Base-by-base conservation (phyloP, 1,140 invertebrate species). In the Pinna nobilis region DNA sequence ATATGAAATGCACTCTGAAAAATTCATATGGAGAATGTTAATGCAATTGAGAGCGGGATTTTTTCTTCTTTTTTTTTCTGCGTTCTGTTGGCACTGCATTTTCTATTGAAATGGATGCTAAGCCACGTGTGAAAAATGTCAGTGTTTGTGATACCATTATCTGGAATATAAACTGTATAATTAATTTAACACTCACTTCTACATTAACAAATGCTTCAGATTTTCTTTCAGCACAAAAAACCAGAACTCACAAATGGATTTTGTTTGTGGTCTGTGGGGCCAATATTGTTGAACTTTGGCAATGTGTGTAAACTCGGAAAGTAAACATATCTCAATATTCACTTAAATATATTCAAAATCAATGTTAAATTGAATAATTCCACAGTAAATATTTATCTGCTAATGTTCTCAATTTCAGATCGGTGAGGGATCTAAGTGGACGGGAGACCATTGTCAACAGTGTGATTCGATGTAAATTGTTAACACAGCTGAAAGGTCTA, bases 321-420 rank as follows among this genome's bases (percentile, higher is more conserved):
- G 55, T 59, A 59, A 59, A 59, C 55, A 59, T 59, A 59, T 59
- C 37, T 30, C 37, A 59, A 59, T 20, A 59, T 59, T 59, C 55
- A 59, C 55, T 59, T 59, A 59, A 59, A 30, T 33, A n/a, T n/a
- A n/a, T n/a, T n/a, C n/a, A n/a, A n/a, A n/a, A n/a, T n/a, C n/a
- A n/a, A n/a, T n/a, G n/a, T 59, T 30, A n/a, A 35, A 33, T 35
- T 59, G 30, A 59, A 59, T 59, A 30, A n/a, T 33, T 35, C 30
- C 55, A 59, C 30, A 35, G 55, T 15, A 59, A 35, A 59, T 35
- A 59, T 59, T 35, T 59, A 35, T 59, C 30, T 30, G 55, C 15
- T 35, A 59, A 59, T 59, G n/a, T 32, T 20, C 13, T 33, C 55
- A 35, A 59, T 59, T 35, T 59, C 23, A 35, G 55, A 35, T 33